Base-by-base conservation (phyloP, 2,888 invertebrate species). In the Mythimna albipuncta region DNA sequence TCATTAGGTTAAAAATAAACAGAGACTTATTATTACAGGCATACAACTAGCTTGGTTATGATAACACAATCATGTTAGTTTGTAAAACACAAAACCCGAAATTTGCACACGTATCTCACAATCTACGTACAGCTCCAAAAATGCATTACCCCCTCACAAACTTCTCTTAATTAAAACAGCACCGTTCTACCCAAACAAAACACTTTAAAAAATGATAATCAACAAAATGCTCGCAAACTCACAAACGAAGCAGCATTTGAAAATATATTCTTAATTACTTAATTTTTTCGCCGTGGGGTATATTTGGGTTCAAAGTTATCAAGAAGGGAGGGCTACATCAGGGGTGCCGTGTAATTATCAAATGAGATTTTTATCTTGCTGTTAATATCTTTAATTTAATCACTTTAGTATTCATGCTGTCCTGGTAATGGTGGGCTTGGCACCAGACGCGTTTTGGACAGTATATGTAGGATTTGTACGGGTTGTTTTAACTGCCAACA, bases 311-410 rank as follows among this genome's bases (percentile, higher is more conserved):
- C 72, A 77, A 83, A 74, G 75, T 85, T 85, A 83, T 85, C 84
- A 72, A 65, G 72, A 57, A 74, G 26, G 55, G 71, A 52, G 70
- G 73, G 79, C 78, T 77, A 73, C 76, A 77, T 78, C 77, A 72
- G 69, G 68, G 52, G 85, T 84, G 85, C 77, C 64, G 54, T 72
- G 84, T 89, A 89, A 91, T 91, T 91, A 91, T 82, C 86, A 90
- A 92, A 91, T 92, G 89, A 86, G 89, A 87, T 90, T 91, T 91
- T 91, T 90, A 90, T 90, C 90, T 86, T 44, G 67, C 65, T 79
- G 69, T 82, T 86, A 86, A 85, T 88, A 83, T 87, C 85, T 84
- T 87, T 85, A 88, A 87, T 84, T 87, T 88, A 77, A 85, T 86
- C 84, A 82, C 86, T 85, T 82, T 80, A 75, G 79, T 87, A 80